These are phyloP conservation scores for Urosaurus nigricauda DNA, from an alignment of 2,797 vertebrate species.

Conservation along the genomic window DNA sequence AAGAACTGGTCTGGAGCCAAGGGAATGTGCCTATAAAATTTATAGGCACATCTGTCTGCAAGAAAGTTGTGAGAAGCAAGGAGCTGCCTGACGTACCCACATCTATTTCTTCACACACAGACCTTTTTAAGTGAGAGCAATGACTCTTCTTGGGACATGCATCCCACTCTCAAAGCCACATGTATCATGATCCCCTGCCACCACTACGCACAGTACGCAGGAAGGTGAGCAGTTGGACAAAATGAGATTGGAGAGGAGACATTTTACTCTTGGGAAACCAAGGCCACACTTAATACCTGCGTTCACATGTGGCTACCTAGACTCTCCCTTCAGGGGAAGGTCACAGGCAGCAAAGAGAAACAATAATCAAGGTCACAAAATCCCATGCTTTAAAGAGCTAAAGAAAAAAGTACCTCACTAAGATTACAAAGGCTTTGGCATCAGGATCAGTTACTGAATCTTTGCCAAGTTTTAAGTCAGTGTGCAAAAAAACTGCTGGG, in stretches of 20 bases:
- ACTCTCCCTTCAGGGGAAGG: neutral
- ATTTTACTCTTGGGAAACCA: constrained; percentile 58
- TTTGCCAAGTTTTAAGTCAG: constrained; percentile 34
- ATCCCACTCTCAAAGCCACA: neutral
- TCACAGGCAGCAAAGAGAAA: constrained; percentile 47
- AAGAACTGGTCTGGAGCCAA: neutral
- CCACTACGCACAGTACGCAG: neutral
- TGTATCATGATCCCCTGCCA: neutral
- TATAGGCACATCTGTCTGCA: neutral
- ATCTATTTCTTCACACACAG: neutral
- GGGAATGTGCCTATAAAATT: neutral
- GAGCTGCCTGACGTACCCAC: neutral
- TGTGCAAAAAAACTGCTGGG: constrained; percentile 40
- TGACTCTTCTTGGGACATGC: neutral
- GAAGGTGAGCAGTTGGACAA: constrained; percentile 51
- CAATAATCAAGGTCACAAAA: neutral
- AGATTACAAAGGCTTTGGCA: constrained; percentile 39
- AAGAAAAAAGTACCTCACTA: neutral
- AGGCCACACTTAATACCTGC: constrained; percentile 56
- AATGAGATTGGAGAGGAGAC: constrained; percentile 52
- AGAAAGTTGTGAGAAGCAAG: neutral
- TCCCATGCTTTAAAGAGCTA: neutral
- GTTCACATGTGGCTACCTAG: constrained; percentile 53
- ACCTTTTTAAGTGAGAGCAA: neutral
- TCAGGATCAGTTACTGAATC: neutral